Conservation (phyloP, 2,888 invertebrate genomes). For the Cepaea hortensis region DNA sequence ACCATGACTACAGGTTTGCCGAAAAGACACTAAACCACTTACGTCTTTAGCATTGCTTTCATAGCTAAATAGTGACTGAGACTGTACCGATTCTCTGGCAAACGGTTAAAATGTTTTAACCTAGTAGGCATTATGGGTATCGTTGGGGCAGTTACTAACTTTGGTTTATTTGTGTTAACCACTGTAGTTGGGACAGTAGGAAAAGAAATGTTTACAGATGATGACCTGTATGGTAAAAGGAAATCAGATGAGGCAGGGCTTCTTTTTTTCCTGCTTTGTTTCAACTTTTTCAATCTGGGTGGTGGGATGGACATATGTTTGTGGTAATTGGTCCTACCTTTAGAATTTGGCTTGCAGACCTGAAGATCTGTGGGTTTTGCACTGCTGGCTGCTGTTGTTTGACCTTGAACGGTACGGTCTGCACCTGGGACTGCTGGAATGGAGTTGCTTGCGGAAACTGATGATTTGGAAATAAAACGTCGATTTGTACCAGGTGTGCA, state of each 20-base stretch:
- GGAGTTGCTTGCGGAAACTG: slow-evolving; percentile 66
- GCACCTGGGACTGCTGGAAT: slow-evolving; percentile 57
- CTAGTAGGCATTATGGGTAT: slow-evolving; percentile 55
- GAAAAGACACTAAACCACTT: too few relatives aligned
- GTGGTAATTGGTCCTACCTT: slow-evolving; percentile 64
- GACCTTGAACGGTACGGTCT: slow-evolving; percentile 49
- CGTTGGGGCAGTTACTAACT: slow-evolving; percentile 49
- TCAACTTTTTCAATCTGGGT: slow-evolving; percentile 44
- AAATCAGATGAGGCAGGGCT: slow-evolving; percentile 39
- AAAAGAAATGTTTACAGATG: slow-evolving; percentile 58
- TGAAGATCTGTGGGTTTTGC: slow-evolving; percentile 68
- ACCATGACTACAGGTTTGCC: too few relatives aligned
- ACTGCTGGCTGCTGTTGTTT: slow-evolving; percentile 62
- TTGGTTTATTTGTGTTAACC: slow-evolving; percentile 59
- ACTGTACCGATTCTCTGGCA: slow-evolving; percentile 56
- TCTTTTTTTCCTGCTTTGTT: slow-evolving; percentile 32
- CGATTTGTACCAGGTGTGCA: slow-evolving; percentile 40
- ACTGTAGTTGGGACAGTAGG: slow-evolving; percentile 66
- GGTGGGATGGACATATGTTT: slow-evolving; percentile 54
- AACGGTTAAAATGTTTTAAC: slow-evolving; percentile 62
- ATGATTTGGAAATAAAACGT: slow-evolving; percentile 65
- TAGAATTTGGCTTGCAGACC: slow-evolving; percentile 60
- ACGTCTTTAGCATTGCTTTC: too few relatives aligned
- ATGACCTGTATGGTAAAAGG: slow-evolving; percentile 48
- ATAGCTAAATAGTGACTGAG: slow-evolving; percentile 52